These are phyloP conservation scores for Eulemur mongoz DNA, from an alignment of 2,797 vertebrate species.

Conservation along the genomic window DNA sequence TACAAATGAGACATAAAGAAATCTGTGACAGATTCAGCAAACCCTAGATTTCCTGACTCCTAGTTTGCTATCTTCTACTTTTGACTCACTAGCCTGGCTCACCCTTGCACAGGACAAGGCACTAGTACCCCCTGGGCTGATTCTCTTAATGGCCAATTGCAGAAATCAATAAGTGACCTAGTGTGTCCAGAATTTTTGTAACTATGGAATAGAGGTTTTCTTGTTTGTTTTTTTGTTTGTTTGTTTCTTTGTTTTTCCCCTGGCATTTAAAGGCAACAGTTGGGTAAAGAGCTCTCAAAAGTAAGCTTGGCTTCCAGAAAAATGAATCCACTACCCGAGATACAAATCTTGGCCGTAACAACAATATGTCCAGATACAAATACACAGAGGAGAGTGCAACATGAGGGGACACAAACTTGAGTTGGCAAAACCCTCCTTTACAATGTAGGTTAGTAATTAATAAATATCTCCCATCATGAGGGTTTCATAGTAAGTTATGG, in stretches of 20 bases:
- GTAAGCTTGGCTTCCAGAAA: neutral
- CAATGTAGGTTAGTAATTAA: neutral
- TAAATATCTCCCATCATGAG: neutral
- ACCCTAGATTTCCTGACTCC: neutral
- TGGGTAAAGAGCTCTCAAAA: neutral
- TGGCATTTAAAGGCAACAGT: neutral
- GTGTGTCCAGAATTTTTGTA: neutral
- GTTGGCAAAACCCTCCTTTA: neutral
- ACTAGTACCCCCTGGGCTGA: neutral
- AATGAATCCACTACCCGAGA: neutral
- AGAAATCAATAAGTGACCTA: neutral
- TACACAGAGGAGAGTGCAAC: neutral
- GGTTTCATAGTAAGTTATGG: neutral
- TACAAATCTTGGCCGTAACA: neutral
- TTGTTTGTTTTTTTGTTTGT: neutral
- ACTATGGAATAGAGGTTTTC: neutral
- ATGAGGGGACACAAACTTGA: neutral
- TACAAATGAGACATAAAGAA: neutral
- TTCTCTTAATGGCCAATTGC: neutral
- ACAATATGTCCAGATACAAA: neutral
- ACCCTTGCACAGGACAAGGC: neutral
- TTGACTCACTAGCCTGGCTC: neutral
- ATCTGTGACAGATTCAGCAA: neutral
- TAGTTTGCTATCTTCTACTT: neutral
- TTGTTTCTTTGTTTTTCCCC: too few species aligned